A percentile compares a stretch with the other conserved stretches of the same genome.
These are phyloP conservation scores for Brachyalestes nurse DNA, from an alignment of 2,797 vertebrate species.

Conservation along the genomic window DNA sequence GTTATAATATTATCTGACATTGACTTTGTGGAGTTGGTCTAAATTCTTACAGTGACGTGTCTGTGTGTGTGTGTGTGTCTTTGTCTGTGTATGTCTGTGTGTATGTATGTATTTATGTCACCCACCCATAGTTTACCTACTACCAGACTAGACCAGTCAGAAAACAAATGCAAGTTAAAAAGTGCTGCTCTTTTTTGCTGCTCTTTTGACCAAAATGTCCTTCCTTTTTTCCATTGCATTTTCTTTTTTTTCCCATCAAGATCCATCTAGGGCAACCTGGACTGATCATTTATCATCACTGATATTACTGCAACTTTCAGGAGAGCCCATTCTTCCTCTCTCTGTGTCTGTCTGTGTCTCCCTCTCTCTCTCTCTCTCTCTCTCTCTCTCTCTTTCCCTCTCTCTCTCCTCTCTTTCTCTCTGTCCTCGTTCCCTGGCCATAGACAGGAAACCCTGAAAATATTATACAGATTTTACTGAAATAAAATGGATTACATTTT, in stretches of 20 bases:
- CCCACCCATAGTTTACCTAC: background rate
- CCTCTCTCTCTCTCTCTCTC: background rate
- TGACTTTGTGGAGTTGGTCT: no score
- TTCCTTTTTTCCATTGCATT: constrained; percentile 30
- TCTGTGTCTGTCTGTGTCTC: constrained; percentile 4
- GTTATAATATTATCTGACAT: no score
- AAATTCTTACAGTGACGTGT: no score
- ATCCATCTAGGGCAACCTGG: constrained; percentile 54
- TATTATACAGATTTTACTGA: background rate
- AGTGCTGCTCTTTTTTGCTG: constrained; percentile 30
- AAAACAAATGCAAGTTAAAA: constrained; percentile 28
- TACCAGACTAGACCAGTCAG: constrained; percentile 9
- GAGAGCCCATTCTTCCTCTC: constrained; percentile 58
- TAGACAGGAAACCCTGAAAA: background rate
- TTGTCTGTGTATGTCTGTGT: no score
- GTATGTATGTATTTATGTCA: background rate
- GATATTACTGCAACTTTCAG: constrained; percentile 62
- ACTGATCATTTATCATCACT: constrained; percentile 49
- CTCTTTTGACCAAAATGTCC: constrained; percentile 21
- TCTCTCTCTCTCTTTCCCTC: constrained; percentile 9
- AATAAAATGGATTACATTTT: background rate
- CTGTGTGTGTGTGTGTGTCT: no score
- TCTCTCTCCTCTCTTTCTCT: constrained; percentile 8
- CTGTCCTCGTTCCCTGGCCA: background rate
- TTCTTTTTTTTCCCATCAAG: constrained; percentile 21